Evolutionary conservation across 1,140 invertebrate species (phyloP).

Genomic region (Bombus turneri): DNA sequence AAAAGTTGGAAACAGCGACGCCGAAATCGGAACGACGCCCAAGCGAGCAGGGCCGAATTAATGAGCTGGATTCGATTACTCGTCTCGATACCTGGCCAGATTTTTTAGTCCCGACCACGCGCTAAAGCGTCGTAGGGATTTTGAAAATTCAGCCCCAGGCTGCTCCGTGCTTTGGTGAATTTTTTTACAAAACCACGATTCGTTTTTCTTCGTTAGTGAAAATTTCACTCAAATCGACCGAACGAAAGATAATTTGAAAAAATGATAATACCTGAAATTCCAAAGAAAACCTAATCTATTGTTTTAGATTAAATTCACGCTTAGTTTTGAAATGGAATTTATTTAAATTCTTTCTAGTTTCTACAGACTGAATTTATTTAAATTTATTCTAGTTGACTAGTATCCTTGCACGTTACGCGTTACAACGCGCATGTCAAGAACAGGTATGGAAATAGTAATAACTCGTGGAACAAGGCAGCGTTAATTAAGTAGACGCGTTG

Average conservation of each 20-base stretch:
- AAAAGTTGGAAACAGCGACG: background rate
- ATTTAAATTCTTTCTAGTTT: background rate
- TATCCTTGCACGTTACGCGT: background rate
- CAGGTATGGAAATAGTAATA: background rate
- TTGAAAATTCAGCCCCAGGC: background rate
- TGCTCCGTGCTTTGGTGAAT: background rate
- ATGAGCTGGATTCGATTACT: conserved; percentile 37
- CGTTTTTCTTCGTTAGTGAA: background rate
- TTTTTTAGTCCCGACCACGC: background rate
- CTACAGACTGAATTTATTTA: background rate
- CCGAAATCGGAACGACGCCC: background rate
- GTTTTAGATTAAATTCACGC: no score
- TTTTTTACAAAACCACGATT: background rate
- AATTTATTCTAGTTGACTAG: background rate
- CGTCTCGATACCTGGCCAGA: background rate
- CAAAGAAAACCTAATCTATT: no score
- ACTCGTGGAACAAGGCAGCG: background rate
- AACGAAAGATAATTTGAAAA: background rate
- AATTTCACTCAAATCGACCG: background rate
- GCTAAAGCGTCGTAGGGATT: background rate
- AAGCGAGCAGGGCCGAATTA: background rate
- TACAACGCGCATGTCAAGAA: no score
- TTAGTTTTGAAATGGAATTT: background rate
- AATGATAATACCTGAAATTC: background rate
- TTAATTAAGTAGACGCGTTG: background rate